Base-by-base conservation (phyloP, 2,888 invertebrate genomes). In the Stenolophus ochropezus region DNA sequence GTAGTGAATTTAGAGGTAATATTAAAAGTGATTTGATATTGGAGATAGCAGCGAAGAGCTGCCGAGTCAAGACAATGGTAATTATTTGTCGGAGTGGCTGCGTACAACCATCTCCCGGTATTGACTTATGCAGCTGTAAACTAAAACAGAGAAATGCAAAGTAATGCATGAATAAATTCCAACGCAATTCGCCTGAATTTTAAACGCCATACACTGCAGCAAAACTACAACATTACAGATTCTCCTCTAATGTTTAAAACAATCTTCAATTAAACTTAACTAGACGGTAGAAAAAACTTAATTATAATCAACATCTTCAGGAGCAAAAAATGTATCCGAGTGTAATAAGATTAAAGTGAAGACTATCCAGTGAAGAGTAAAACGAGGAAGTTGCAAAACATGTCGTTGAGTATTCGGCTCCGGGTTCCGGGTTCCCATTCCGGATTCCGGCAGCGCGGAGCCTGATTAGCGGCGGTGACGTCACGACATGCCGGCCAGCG, bases 401-500 rank as follows among this genome's bases (percentile, higher is more conserved):
- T 14, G 47, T 47, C 16, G 16, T 69, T 14, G 14, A 51, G 14
- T n/a, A 51, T 51, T 51, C 51, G 33, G 8, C 56, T 56, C 20
- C 5, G 20, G 51, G 33, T 11, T 42, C 2, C 33, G 11, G 33
- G 8, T 42, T 42, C 56, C 33, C 71, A 61, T 79, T 58, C 25
- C 6, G 71, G 53, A 80, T 80, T 80, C 80, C 16, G 73, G 47
- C 33, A 56, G 21, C 80, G 53, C 33, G 21, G 80, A 11, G 73
- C 53, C 42, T 80, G 80, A 80, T 80, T 80, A 80, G 51, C 47
- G 53, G 51, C 51, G 51, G 79, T 69, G 69, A 79, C 79, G 61
- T 79, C 79, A 79, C 71, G 25, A 42, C 71, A 71, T 71, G 18
- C 58, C 25, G 23, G 58, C 75, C 47, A 73, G 61, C 51, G 86